These are phyloP conservation scores for Gymnosoma rotundatum DNA, from an alignment of 2,888 invertebrate genomes.

Conservation along the genomic window DNA sequence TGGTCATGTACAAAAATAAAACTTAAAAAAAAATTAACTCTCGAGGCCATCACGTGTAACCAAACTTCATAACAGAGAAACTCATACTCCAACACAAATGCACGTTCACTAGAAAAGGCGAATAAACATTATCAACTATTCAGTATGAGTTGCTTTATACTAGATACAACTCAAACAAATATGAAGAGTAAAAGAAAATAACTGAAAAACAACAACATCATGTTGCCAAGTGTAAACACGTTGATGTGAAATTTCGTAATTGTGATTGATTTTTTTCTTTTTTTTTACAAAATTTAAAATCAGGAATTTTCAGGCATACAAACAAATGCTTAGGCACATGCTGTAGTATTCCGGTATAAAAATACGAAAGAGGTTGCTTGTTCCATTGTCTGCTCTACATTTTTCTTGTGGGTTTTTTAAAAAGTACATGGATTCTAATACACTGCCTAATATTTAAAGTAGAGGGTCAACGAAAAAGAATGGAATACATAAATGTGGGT, in stretches of 20 bases:
- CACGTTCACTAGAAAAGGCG: conserved; percentile 8
- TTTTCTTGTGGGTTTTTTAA: too few relatives aligned
- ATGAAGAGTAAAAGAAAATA: neutral
- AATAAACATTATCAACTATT: neutral
- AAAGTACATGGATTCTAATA: too few relatives aligned
- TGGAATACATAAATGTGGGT: too few relatives aligned
- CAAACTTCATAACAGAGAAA: conserved; percentile 55
- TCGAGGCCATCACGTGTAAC: conserved; percentile 63
- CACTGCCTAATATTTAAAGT: too few relatives aligned
- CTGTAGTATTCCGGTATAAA: too few relatives aligned
- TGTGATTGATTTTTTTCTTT: conserved; percentile 36
- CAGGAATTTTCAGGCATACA: too few relatives aligned
- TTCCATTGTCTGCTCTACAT: too few relatives aligned
- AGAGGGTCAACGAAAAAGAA: too few relatives aligned
- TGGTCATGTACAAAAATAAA: neutral
- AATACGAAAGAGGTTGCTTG: too few relatives aligned
- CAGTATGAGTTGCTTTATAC: conserved; percentile 3
- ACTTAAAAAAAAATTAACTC: conserved; percentile 6
- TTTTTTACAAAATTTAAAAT: neutral
- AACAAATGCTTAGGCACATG: too few relatives aligned
- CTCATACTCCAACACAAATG: conserved; percentile 43
- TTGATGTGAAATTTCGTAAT: conserved; percentile 50
- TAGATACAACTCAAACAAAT: neutral
- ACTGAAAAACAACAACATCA: conserved; percentile 12
- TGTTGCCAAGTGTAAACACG: conserved; percentile 59